Base-by-base conservation (phyloP, 1,140 invertebrate species). In the Scaptomyza montana region DNA sequence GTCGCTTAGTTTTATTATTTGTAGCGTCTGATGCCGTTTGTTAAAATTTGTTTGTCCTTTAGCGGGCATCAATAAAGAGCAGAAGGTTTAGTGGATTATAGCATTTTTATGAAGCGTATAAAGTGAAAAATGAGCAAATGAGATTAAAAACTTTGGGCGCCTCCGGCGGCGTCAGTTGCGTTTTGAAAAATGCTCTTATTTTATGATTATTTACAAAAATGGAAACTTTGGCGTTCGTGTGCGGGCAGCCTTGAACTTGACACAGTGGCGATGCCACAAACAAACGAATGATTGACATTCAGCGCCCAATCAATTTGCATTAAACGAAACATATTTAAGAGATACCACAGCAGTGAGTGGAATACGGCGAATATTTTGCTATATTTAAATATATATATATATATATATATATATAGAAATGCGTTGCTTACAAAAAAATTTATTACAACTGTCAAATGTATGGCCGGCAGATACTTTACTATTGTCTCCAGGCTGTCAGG, bases 261-360 rank as follows among this genome's bases (percentile, higher is more conserved):
- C 67, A 72, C 77, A 71, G 63, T 65, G 39, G 71, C 47, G 54
- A 74, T 70, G 79, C 21, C 39, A 30, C 30, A 36, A 36, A 1
- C 64, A 67, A 77, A 80, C 65, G 77, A 71, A 74, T 81, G 70
- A 50, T 61, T 64, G 55, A 81, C 78, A 81, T 77, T 89, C 68
- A 71, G 74, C 78, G 80, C 67, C 78, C 81, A 89, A 90, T 86
- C 86, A 82, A 90, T 90, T 90, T 86, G 81, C 81, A 90, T 90
- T 90, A 90, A 80, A 77, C 49, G 53, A 47, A 69, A 74, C 63
- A 70, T 70, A 74, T 77, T 74, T 57, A 16, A 36, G 25, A 65
- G 36, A 69, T 54, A 47, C 47, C 65, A 57, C 57, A 77, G 59
- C 41, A 47, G 2, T 46, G 8, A 43, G 21, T 30, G 66, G 62